A percentile compares a stretch with the other conserved stretches of the same genome.
phyloP scores from a whole-genome alignment of 2,113 vertebrate species.

The Lanius collurio region DNA sequence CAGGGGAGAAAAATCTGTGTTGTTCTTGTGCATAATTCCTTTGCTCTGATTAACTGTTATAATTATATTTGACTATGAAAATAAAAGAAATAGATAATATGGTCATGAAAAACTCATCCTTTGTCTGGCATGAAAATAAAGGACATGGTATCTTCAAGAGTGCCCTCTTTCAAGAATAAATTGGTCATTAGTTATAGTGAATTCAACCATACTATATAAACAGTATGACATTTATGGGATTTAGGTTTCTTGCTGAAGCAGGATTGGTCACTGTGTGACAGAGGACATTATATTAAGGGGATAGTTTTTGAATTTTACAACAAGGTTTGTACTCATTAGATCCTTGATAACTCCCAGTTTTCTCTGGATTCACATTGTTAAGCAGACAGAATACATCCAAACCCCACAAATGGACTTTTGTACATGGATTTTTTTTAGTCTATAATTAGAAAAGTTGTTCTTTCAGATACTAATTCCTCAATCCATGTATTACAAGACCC shows the following conservation, averaged over 20 bases:
- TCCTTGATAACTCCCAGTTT: background rate
- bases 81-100: background rate
- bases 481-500: background rate
- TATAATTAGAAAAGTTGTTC: conserved; percentile 13
- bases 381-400: background rate
- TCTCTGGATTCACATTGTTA: background rate
- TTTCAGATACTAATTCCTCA: background rate
- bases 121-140: background rate
- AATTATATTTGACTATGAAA: background rate
- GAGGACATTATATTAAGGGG: background rate
- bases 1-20: rapidly evolving
- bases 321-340: background rate
- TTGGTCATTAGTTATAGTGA: background rate
- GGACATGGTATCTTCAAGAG: background rate
- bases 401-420: background rate
- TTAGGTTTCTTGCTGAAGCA: background rate
- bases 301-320: background rate
- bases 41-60: background rate
- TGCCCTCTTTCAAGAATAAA: background rate
- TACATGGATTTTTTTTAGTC: background rate
- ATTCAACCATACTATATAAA: background rate
- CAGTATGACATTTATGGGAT: background rate
- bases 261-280: background rate
- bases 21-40: background rate
- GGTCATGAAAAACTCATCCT: background rate